Base-by-base conservation (phyloP, 2,888 invertebrate species). In the Torymus tubicola region DNA sequence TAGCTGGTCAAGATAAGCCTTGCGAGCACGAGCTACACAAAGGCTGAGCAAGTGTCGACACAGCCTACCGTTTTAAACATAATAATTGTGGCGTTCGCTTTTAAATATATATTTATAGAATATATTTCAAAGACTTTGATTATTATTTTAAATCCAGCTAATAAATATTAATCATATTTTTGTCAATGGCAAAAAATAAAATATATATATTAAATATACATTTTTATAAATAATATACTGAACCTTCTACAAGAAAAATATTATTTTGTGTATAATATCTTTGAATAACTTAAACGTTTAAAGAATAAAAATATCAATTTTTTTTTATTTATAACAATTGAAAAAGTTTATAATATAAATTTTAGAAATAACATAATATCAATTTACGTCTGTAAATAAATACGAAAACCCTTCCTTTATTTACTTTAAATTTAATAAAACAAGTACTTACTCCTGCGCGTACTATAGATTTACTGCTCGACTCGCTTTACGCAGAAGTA, bases 11-110 rank as follows among this genome's bases (percentile, higher is more conserved):
- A 81, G 81, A 81, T 81, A 81, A 81, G 65, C 18, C 69, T 76
- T 76, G 75, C 72, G 18, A 73, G 63, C 70, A n/a, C n/a, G n/a
- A 69, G 74, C 70, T 74, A 70, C 81, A 55, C 81, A 55, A 81
- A 81, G 77, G 55, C 77, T 78, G 73, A 65, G 55, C 73, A 69
- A 81, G 60, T 78, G 65, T 78, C 78, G 76, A 81, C 77, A 73
- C 57, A 63, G 58, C 24, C 53, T 80, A 58, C 64, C 14, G 57
- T 58, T 75, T 64, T 16, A 58, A 69, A 72, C 60, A 76, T 53
- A 64, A 64, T 69, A 57, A 73, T 73, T 78, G 18, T 16, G 21
- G 18, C 12, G 61, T 71, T 75, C 31, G 4, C 60, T 74, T 21
- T 78, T 63, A 52, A 78, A 72, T 73, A 68, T 53, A 73, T 73